Conservation (phyloP, 2,888 invertebrate genomes). For the Eustalomyia histrio region DNA sequence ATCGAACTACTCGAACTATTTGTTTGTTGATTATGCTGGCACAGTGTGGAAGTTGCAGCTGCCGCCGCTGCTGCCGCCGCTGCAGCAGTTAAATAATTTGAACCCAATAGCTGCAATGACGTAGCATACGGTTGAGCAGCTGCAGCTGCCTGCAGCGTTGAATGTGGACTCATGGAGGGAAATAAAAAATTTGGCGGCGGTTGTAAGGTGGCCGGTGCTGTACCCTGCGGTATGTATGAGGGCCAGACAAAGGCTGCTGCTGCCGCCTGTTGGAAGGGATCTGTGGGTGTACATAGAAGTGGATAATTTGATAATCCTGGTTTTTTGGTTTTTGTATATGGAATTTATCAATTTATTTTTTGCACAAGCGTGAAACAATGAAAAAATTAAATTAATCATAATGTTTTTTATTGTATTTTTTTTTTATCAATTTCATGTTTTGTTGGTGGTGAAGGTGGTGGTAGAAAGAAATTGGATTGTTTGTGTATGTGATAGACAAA, state of each 20-base stretch:
- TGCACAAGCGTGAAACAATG: conserved; percentile 48
- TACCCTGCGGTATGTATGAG: conserved; percentile 75
- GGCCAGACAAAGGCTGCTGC: conserved; percentile 77
- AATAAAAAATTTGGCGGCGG: conserved; percentile 76
- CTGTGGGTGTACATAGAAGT: conserved; percentile 77
- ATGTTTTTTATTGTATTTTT: conserved; percentile 61
- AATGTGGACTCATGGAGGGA: conserved; percentile 75
- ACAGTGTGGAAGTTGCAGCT: conserved; percentile 80
- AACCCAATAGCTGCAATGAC: conserved; percentile 83
- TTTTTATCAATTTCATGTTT: conserved; percentile 32
- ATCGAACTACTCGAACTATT: conserved; percentile 79
- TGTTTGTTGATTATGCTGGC: conserved; percentile 82
- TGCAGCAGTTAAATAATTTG: conserved; percentile 81
- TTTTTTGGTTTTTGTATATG: conserved; percentile 63
- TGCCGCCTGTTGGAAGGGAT: conserved; percentile 78
- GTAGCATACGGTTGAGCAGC: conserved; percentile 77
- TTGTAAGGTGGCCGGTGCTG: conserved; percentile 73
- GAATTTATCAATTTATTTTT: conserved; percentile 48
- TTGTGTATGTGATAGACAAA: conserved; percentile 67
- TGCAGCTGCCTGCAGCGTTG: conserved; percentile 69
- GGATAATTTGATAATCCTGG: conserved; percentile 79
- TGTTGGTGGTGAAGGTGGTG: conserved; percentile 45
- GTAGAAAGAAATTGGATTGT: conserved; percentile 72
- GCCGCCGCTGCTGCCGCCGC: conserved; percentile 74
- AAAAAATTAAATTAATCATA: conserved; percentile 27